Percentiles rank a stretch among this genome's conserved stretches.
These are phyloP conservation scores for Varanus komodoensis DNA, from an alignment of 2,113 vertebrate species.

Conservation along the genomic window DNA sequence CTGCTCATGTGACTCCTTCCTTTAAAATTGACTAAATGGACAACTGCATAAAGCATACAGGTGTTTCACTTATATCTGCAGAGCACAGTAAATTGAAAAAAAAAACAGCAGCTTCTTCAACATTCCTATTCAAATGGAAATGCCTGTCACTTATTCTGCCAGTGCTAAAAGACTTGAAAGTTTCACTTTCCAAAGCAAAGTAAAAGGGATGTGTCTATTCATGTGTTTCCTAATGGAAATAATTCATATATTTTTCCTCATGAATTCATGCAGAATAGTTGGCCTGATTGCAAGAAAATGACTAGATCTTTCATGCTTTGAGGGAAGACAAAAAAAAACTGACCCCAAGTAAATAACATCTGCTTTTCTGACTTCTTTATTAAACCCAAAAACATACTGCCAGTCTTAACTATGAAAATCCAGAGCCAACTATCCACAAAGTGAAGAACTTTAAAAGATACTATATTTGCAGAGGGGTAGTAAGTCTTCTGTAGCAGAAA, in stretches of 20 bases:
- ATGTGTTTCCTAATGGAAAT: constrained; percentile 12
- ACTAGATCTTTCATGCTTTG: constrained; percentile 10
- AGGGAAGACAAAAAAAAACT: not conserved
- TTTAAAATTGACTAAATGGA: constrained; percentile 13
- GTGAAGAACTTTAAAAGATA: not conserved
- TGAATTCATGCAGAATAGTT: not conserved
- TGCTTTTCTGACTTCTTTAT: not conserved
- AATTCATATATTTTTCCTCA: not conserved
- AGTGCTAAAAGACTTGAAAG: constrained; percentile 8
- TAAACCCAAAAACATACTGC: not conserved
- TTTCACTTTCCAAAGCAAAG: constrained; percentile 16
- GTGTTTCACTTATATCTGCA: not conserved
- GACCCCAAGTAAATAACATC: not conserved
- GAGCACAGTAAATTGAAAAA: not conserved
- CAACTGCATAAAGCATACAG: constrained; percentile 1
- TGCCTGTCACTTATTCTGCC: constrained; percentile 20
- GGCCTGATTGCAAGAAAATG: not conserved
- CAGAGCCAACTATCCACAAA: not conserved
- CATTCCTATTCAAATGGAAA: constrained; percentile 29
- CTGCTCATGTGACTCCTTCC: not conserved
- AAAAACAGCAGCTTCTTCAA: constrained; percentile 6
- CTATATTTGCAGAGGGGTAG: too few relatives aligned
- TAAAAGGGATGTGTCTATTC: constrained; percentile 4
- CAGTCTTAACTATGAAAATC: not conserved
- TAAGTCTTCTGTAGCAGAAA: too few relatives aligned